Evolutionary conservation across 2,888 invertebrate species (phyloP), one percentile per base, ranked within the genome.

Genomic region (Lasioglossum calceatum): DNA sequence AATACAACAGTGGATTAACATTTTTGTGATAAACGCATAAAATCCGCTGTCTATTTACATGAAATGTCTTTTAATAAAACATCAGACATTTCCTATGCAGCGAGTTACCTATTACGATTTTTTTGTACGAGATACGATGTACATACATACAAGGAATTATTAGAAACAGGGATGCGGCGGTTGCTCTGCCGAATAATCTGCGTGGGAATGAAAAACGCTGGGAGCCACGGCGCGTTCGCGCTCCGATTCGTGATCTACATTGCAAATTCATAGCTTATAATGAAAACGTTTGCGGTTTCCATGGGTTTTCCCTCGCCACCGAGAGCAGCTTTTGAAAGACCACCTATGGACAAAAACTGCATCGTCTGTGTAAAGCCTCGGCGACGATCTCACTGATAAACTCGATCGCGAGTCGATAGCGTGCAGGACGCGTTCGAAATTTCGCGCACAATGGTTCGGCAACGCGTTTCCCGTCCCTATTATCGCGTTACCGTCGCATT

Each of bases 261-360:
- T 61, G 61, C 27, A 61, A 61, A 61, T 61, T 61, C 61, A 61
- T 14, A 61, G 61, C 27, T 61, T 61, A 61, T 61, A 61, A 27
- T 10, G 27, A 61, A 61, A 14, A n/a, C 14, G n/a, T 61, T 61
- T 61, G 61, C 61, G 61, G 61, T 61, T 58, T n/a, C 58, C 58
- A n/a, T 12, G 58, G 58, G n/a, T 58, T n/a, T n/a, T n/a, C 1
- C 58, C 2, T 10, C 58, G 58, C 58, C 16, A 16, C 16, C 4
- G 58, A 1, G 12, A n/a, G n/a, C 10, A n/a, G n/a, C 58, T n/a
- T 58, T 19, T 1, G 12, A n/a, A 58, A n/a, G 12, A 23, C 58
- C 23, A n/a, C 58, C 27, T 58, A 61, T 27, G 61, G 27, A 4
- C 27, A 27, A 61, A 61, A 61, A 61, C 61, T 27, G n/a, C 58